A percentile compares a stretch with the other conserved stretches of the same genome.
Conservation (phyloP, 2,113 vertebrate genomes). For the Epinephelus fuscoguttatus region DNA sequence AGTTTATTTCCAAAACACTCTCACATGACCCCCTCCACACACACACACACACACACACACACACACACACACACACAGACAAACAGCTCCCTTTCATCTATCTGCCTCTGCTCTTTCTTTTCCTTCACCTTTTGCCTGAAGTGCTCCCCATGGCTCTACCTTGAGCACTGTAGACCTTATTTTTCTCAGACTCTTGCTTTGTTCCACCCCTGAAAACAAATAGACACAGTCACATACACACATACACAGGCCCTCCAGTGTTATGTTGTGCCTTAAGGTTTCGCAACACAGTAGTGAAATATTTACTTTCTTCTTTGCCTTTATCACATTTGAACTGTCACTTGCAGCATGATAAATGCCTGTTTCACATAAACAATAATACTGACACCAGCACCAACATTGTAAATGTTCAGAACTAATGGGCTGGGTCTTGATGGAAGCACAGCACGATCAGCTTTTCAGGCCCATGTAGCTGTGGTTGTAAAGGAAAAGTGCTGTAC, state of each 20-base stretch:
- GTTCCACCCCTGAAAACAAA: slow-evolving; percentile 2
- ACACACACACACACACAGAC: neutral
- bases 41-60: neutral
- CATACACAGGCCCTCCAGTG: neutral
- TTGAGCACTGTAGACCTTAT: neutral
- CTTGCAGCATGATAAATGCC: neutral
- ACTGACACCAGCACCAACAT: neutral
- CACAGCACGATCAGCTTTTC: neutral
- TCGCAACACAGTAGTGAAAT: neutral
- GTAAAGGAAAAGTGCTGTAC: neutral
- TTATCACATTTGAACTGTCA: slow-evolving; percentile 1
- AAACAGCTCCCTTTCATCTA: neutral
- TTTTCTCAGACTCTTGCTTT: slow-evolving; percentile 7
- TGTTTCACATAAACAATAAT: neutral
- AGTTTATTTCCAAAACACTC: neutral
- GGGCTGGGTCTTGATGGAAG: neutral
- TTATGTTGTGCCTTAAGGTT: slow-evolving; percentile 19
- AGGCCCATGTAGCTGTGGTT: neutral
- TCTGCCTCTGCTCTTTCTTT: slow-evolving; percentile 6
- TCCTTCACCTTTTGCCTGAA: slow-evolving; percentile 20
- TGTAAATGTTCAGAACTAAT: neutral
- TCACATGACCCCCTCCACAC: neutral
- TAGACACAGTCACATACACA: neutral
- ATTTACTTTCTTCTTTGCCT: slow-evolving; percentile 3
- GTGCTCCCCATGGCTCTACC: neutral